Evolutionary conservation across 2,888 invertebrate species (phyloP), one percentile per base, ranked within the genome.

Genomic region (Litoditis marina): DNA sequence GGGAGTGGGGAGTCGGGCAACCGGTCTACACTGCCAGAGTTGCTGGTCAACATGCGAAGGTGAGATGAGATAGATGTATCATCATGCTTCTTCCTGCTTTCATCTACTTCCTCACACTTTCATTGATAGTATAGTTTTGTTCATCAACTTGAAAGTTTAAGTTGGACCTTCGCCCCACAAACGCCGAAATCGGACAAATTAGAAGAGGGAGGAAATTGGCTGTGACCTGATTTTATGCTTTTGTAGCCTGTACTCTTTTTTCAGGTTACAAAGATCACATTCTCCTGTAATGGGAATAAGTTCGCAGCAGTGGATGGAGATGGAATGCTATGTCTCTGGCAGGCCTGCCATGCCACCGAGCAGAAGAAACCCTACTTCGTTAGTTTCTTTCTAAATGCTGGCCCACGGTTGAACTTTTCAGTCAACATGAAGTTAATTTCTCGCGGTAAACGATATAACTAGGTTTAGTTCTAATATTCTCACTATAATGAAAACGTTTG

Each of bases 291-390:
- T 54, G 80, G 80, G 19, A 81, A 77, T 61, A 81, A 84, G 86
- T 95, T 98, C 85, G 96, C 96, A 34, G 94, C 95, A 1, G 92
- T 92, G 27, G 98, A 98, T 86, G 92, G 92, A 0, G 98, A 98
- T 84, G 98, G 98, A 25, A 91, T 92, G 84, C 87, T 98, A 25
- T 94, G 94, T 79, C 87, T 98, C 80, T 98, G 93, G 90, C 94
- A 94, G 87, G 90, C 93, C 8, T 71, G 78, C 30, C 76, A 78
- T 28, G 69, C 76, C 6, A 66, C 71, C 6, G 70, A 76, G 19
- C 68, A 74, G 51, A 72, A 73, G 60, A 78, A 79, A 59, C 82
- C 83, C 1, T 83, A 76, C 68, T 80, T 83, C 55, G 82, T 82
- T 30, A 70, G 79, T 62, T 65, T 16, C 6, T n/a, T 56, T 54